A percentile compares a stretch with the other conserved stretches of the same genome.
These are phyloP conservation scores for Caenorhabditis japonica DNA, from an alignment of 2,888 invertebrate species.

Conservation along the genomic window DNA sequence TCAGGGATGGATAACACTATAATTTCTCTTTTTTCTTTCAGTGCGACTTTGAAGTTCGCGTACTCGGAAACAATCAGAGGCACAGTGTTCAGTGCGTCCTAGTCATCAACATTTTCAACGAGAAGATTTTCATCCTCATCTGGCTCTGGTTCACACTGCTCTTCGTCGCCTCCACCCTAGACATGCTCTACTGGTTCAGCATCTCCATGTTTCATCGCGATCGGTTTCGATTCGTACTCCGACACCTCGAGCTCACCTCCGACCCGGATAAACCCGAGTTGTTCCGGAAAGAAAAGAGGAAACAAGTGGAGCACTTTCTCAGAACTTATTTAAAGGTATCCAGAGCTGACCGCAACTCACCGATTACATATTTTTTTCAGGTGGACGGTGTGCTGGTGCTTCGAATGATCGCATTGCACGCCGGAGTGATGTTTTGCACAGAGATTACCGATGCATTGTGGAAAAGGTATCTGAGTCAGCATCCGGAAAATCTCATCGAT, in stretches of 20 bases:
- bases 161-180: slow-evolving; percentile 74
- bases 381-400: slow-evolving; percentile 76
- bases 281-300: slow-evolving; percentile 76
- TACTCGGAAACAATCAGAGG: slow-evolving; percentile 76
- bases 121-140: slow-evolving; percentile 76
- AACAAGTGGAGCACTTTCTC: slow-evolving; percentile 77
- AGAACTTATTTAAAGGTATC: slow-evolving; percentile 74
- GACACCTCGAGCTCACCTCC: slow-evolving; percentile 75
- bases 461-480: slow-evolving; percentile 71
- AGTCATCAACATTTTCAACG: slow-evolving; percentile 77
- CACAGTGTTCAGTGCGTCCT: slow-evolving; percentile 77
- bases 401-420: slow-evolving; percentile 76
- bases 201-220: slow-evolving; percentile 75
- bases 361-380: slow-evolving; percentile 46
- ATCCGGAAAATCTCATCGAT: slow-evolving; percentile 76
- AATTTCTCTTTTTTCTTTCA: too few relatives aligned
- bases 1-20: too few relatives aligned
- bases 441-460: slow-evolving; percentile 77
- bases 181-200: slow-evolving; percentile 77
- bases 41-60: slow-evolving; percentile 77
- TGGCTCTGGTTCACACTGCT: slow-evolving; percentile 76
- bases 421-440: slow-evolving; percentile 77
- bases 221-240: slow-evolving; percentile 76
- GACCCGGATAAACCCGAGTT: slow-evolving; percentile 76
- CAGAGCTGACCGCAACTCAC: neutral